Evolutionary conservation across 35 echinoderm and acorn worm species (phyloP).

Genomic region (Nesometra sesokonis): DNA sequence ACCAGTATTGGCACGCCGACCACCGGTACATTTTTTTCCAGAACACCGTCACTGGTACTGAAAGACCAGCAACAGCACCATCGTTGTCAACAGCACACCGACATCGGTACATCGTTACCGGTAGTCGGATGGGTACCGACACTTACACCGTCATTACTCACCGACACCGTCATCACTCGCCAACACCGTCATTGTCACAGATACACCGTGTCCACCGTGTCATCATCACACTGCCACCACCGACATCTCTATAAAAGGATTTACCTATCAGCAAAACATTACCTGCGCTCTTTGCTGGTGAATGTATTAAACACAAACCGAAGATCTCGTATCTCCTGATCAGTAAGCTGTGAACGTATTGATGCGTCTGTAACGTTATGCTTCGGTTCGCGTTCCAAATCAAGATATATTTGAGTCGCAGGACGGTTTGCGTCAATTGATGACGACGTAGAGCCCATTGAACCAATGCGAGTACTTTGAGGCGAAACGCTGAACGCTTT

Average conservation of each 20-base stretch:
- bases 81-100: too few species aligned
- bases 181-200: too few species aligned
- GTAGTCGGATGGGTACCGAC: too few species aligned
- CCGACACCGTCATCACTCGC: too few species aligned
- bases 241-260: neutral
- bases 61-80: too few species aligned
- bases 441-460: neutral
- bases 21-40: too few species aligned
- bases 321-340: slow-evolving; percentile 7
- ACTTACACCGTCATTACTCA: too few species aligned
- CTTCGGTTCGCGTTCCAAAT: neutral
- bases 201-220: neutral
- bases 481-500: neutral
- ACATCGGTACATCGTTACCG: too few species aligned
- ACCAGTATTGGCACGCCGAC: too few species aligned
- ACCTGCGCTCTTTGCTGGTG: neutral
- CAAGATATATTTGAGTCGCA: neutral
- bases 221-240: neutral
- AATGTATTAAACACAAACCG: slow-evolving; percentile 1
- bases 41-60: too few species aligned
- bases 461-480: neutral
- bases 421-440: neutral
- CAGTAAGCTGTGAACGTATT: neutral
- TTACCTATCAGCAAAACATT: neutral
- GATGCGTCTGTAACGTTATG: neutral